Conservation (phyloP, 2,113 vertebrate species). For the Sclerurus mexicanus region DNA sequence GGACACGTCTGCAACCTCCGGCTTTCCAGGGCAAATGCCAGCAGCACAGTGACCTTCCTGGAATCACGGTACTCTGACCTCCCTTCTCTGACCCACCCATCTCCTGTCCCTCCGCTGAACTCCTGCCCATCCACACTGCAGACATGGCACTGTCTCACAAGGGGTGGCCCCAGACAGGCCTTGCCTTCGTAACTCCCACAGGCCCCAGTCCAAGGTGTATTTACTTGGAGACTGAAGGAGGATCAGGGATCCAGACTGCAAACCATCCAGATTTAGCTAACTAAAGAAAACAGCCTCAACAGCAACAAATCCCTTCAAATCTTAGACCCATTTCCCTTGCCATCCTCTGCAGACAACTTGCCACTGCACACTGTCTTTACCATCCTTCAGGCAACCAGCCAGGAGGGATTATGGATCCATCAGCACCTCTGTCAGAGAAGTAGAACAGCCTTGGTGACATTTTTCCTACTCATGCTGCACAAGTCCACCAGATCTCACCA, state of each 20-base stretch:
- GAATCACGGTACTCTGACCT: not conserved
- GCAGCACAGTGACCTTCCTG: not conserved
- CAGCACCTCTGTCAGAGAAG: fast-evolving
- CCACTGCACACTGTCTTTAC: not conserved
- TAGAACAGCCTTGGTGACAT: not conserved
- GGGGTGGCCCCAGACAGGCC: not conserved
- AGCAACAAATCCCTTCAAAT: not conserved
- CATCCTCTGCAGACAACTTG: not conserved
- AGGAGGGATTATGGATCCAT: not conserved
- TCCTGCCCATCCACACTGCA: not conserved
- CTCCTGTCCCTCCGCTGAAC: not conserved
- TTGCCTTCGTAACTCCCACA: not conserved
- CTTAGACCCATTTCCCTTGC: not conserved
- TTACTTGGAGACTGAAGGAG: fast-evolving
- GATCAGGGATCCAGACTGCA: not conserved
- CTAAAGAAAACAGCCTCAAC: not conserved
- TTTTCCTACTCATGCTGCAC: fast-evolving
- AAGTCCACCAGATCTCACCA: not conserved
- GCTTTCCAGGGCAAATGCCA: not conserved
- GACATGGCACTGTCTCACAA: not conserved
- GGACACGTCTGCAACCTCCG: not conserved
- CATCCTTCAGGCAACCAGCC: not conserved
- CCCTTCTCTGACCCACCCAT: not conserved
- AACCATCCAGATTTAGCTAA: not conserved
- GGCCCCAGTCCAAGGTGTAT: not conserved